Percentiles rank a stretch among this genome's conserved stretches.
Evolutionary conservation across 2,113 vertebrate genomes (phyloP).

Genomic region (Alectura lathami): DNA sequence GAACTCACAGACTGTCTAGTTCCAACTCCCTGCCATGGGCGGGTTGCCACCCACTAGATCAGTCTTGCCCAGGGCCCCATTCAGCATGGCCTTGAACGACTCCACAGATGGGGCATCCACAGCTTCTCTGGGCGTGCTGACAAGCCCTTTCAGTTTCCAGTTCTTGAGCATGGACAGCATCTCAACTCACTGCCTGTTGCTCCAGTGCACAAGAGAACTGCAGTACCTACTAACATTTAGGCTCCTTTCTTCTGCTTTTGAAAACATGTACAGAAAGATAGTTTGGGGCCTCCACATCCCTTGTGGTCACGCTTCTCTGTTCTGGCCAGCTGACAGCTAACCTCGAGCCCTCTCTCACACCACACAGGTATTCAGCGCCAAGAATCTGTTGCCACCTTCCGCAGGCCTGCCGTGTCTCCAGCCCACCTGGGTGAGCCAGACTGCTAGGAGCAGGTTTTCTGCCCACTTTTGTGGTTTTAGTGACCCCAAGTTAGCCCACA

Average conservation of each 20-base stretch:
- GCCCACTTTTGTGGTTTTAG: neutral
- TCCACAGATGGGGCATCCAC: neutral
- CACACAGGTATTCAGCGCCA: slow-evolving; percentile 73
- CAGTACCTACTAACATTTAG: neutral
- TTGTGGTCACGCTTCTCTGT: fast-evolving
- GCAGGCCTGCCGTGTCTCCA: slow-evolving; percentile 70
- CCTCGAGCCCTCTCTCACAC: neutral
- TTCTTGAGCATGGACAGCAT: fast-evolving
- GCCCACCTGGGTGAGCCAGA: slow-evolving; percentile 74
- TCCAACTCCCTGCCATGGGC: neutral
- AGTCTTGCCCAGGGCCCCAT: neutral
- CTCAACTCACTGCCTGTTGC: neutral
- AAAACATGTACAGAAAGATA: neutral
- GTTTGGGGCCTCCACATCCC: no score
- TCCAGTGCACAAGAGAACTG: neutral
- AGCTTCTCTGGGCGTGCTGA: neutral
- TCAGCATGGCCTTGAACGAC: neutral
- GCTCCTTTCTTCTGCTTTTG: neutral
- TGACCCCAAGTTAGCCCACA: neutral
- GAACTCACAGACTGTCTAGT: neutral
- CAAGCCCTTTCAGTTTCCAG: neutral
- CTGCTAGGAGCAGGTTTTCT: neutral
- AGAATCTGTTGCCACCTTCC: slow-evolving; percentile 67
- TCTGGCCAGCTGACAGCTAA: fast-evolving
- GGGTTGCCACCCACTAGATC: no score